Percentiles rank a stretch among this genome's conserved stretches.
Evolutionary conservation across 2,797 vertebrate genomes (phyloP).

Genomic region (Oreochromis mossambicus): DNA sequence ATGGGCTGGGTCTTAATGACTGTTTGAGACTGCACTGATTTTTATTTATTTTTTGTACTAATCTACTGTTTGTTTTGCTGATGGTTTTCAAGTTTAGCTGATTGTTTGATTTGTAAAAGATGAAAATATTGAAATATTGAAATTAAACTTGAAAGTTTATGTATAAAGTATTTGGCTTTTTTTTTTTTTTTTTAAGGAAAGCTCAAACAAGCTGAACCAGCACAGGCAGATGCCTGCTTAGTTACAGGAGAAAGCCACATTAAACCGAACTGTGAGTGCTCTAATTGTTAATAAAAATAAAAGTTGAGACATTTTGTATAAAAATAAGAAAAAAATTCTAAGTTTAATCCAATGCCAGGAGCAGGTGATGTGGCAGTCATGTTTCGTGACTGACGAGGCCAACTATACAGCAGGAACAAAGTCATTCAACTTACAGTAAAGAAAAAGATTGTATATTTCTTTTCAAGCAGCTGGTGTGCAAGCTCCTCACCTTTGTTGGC

Average conservation of each 20-base stretch:
- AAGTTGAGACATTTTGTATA: background rate
- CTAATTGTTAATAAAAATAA: background rate
- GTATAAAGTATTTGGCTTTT: background rate
- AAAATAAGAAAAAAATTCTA: background rate
- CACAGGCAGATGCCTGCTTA: background rate
- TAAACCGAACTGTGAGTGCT: background rate
- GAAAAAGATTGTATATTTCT: background rate
- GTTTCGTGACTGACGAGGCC: background rate
- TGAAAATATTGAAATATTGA: background rate
- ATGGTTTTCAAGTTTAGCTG: background rate
- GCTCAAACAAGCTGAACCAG: background rate
- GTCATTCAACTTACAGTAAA: background rate
- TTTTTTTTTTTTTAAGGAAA: background rate
- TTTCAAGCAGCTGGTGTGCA: background rate
- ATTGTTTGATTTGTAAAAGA: background rate
- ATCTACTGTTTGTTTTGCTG: background rate
- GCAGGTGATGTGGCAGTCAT: background rate
- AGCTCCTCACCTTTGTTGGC: background rate
- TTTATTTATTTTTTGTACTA: background rate
- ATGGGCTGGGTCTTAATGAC: background rate
- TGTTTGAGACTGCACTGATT: background rate
- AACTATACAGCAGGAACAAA: background rate
- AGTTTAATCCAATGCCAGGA: background rate
- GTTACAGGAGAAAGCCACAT: background rate
- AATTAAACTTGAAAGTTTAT: background rate